A percentile compares a stretch with the other conserved stretches of the same genome.
These are phyloP conservation scores for Alloscopus bannaensis DNA, from an alignment of 2,888 invertebrate species.

Conservation along the genomic window DNA sequence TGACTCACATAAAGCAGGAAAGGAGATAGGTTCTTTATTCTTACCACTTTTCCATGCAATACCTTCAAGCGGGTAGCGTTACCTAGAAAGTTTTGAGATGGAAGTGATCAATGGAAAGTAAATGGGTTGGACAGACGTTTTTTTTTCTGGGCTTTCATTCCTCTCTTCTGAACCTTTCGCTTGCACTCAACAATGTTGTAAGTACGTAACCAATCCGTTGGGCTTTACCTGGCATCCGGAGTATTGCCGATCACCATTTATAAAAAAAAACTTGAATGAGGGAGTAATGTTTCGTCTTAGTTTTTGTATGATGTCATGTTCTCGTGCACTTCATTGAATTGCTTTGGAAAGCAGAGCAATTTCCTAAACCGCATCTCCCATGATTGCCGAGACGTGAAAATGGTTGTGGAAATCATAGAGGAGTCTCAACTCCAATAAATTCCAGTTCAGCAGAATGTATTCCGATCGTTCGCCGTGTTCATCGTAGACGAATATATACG, in stretches of 20 bases:
- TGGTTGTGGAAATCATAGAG: slow-evolving; percentile 25
- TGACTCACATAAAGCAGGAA: too few relatives aligned
- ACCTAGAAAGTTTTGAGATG: too few relatives aligned
- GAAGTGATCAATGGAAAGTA: slow-evolving; percentile 23
- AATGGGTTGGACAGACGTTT: not conserved
- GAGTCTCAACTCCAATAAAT: too few relatives aligned
- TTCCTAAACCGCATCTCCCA: slow-evolving; percentile 31
- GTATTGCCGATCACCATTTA: too few relatives aligned
- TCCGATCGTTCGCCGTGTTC: too few relatives aligned
- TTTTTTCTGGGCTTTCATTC: slow-evolving; percentile 2
- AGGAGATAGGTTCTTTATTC: too few relatives aligned
- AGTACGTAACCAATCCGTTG: too few relatives aligned
- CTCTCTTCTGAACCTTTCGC: not conserved
- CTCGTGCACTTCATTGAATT: slow-evolving; percentile 34
- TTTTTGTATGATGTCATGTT: slow-evolving; percentile 33
- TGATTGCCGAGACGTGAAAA: slow-evolving; percentile 26
- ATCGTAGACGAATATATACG: too few relatives aligned
- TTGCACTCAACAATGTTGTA: not conserved
- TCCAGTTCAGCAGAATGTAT: too few relatives aligned
- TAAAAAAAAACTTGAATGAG: not conserved
- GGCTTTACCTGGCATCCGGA: too few relatives aligned
- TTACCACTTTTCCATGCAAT: too few relatives aligned
- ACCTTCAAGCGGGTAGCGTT: too few relatives aligned
- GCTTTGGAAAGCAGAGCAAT: slow-evolving; percentile 28
- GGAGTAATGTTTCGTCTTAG: not conserved